phyloP scores from a whole-genome alignment of 2,888 invertebrate species.

The Anagyrus pseudococci region DNA sequence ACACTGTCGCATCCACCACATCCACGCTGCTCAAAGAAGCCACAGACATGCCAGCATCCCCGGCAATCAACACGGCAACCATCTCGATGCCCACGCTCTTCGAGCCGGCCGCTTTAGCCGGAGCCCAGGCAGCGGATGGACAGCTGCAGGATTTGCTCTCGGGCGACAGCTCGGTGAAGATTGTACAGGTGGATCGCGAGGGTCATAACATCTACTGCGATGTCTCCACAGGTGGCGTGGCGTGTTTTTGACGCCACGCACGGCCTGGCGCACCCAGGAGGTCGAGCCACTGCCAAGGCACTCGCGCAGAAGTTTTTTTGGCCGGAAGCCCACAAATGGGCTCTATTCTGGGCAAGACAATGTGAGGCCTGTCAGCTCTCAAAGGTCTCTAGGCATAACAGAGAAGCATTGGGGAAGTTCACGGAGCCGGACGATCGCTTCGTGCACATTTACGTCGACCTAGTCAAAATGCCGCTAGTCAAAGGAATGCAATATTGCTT shows the following conservation, averaged over 20 bases:
- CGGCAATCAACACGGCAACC: background rate
- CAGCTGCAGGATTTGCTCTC: slow-evolving; percentile 8
- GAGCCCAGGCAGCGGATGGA: slow-evolving; percentile 2
- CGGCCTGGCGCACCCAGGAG: slow-evolving; percentile 13
- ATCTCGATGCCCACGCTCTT: slow-evolving; percentile 8
- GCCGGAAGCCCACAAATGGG: slow-evolving; percentile 45
- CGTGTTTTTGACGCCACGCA: slow-evolving; percentile 42
- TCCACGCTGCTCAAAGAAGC: background rate
- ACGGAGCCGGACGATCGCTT: slow-evolving; percentile 45
- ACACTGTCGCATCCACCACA: background rate
- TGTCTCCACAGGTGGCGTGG: slow-evolving; percentile 26
- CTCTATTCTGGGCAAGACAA: background rate
- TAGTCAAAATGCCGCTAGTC: slow-evolving; percentile 37
- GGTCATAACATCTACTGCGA: slow-evolving; percentile 39
- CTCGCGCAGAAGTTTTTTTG: slow-evolving; percentile 52
- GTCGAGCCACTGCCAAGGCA: slow-evolving; percentile 40
- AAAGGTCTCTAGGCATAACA: background rate
- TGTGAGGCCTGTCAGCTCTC: slow-evolving; percentile 24
- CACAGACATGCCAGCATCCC: background rate
- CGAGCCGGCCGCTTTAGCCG: background rate
- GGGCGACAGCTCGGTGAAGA: background rate
- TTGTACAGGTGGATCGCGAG: background rate
- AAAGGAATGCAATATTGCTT: background rate
- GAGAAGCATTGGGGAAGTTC: background rate
- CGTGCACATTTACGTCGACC: slow-evolving; percentile 51